Conservation (phyloP, 1,140 invertebrate species). For the Bombus pyrosoma region DNA sequence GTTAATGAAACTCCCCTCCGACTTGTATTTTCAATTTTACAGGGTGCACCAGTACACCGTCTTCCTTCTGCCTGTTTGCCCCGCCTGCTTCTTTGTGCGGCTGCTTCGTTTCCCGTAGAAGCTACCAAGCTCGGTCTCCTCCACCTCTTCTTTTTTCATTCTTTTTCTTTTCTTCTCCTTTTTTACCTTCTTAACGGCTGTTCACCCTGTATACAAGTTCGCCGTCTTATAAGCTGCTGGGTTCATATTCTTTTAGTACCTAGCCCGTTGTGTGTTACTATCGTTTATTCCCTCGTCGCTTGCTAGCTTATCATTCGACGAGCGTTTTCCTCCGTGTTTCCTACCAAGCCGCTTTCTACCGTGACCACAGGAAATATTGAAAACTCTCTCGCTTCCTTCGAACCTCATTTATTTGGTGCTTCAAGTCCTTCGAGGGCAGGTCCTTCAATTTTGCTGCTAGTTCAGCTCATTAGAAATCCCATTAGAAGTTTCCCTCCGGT, state of each 20-base stretch:
- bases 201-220: slow-evolving; percentile 40
- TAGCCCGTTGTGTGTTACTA: slow-evolving; percentile 38
- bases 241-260: slow-evolving; percentile 55
- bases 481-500: background rate
- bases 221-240: slow-evolving; percentile 32
- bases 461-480: background rate
- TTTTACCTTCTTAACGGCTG: slow-evolving; percentile 44
- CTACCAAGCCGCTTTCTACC: background rate
- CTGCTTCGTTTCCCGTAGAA: slow-evolving; percentile 12
- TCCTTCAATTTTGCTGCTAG: background rate
- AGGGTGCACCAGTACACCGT: slow-evolving; percentile 38
- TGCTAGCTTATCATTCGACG: slow-evolving; percentile 25
- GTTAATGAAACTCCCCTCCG: slow-evolving; percentile 79
- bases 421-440: background rate
- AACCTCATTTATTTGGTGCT: slow-evolving; percentile 3
- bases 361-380: slow-evolving; percentile 31
- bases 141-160: background rate
- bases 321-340: background rate
- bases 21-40: slow-evolving; percentile 80
- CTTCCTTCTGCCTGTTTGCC: background rate
- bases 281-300: slow-evolving; percentile 24
- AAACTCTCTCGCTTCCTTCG: background rate
- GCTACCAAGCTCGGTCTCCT: background rate
- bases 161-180: background rate
- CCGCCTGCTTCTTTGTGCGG: background rate